Evolutionary conservation across 2,113 vertebrate genomes (phyloP).

Genomic region (Erythrolamprus reginae): DNA sequence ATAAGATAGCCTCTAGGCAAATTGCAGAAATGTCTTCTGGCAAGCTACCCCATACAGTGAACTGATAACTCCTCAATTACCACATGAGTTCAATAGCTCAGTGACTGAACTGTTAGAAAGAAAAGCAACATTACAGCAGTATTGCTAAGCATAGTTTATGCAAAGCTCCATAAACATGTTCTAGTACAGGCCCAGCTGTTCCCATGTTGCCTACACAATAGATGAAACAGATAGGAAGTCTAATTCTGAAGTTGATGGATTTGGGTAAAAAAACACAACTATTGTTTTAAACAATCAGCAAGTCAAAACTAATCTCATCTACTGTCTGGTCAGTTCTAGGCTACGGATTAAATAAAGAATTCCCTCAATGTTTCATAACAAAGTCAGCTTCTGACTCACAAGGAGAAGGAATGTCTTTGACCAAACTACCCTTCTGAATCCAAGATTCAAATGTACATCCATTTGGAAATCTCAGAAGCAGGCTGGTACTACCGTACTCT

Average conservation of each 20-base stretch:
- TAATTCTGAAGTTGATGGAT: neutral
- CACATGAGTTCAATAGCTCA: neutral
- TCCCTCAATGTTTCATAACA: neutral
- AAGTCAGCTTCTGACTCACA: neutral
- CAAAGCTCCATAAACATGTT: neutral
- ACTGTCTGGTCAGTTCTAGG: neutral
- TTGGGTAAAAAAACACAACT: neutral
- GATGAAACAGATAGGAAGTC: neutral
- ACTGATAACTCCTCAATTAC: neutral
- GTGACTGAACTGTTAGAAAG: neutral
- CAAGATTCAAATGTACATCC: neutral
- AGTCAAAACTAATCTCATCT: neutral
- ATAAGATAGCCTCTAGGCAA: neutral
- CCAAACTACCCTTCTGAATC: neutral
- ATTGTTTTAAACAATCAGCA: neutral
- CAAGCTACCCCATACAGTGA: neutral
- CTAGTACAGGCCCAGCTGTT: neutral
- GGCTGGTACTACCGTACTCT: neutral
- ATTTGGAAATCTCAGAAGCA: neutral
- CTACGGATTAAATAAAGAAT: neutral
- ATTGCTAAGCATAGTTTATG: neutral
- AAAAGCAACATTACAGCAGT: neutral
- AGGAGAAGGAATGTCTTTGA: conserved; percentile 6
- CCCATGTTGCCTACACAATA: neutral
- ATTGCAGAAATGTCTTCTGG: neutral